phyloP scores from a whole-genome alignment of 2,888 invertebrate genomes.

The Oeneis ivallda region DNA sequence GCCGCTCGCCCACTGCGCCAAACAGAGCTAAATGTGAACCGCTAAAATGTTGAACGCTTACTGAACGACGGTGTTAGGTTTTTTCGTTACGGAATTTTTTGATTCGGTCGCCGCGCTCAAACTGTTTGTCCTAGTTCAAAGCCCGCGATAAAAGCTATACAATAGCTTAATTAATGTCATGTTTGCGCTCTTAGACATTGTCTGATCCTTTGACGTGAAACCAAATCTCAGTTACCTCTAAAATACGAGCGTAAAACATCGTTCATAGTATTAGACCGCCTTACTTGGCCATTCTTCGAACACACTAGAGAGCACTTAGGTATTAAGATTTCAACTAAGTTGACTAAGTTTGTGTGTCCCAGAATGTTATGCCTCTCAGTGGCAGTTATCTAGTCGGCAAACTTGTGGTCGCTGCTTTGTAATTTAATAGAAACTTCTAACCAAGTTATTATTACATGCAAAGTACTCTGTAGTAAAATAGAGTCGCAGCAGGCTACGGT shows the following conservation, averaged over 20 bases:
- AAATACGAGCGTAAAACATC: slow-evolving; percentile 8
- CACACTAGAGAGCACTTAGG: slow-evolving; percentile 36
- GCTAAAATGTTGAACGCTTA: too few relatives aligned
- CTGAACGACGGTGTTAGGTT: too few relatives aligned
- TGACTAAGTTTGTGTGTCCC: slow-evolving; percentile 32
- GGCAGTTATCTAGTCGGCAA: slow-evolving; percentile 21
- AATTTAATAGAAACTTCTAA: slow-evolving; percentile 21
- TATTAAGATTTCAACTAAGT: slow-evolving; percentile 38
- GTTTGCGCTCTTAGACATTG: too few relatives aligned
- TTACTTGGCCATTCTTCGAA: slow-evolving; percentile 13
- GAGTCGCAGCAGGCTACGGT: neutral
- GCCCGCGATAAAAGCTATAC: too few relatives aligned
- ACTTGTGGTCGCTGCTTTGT: slow-evolving; percentile 19
- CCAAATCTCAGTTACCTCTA: neutral
- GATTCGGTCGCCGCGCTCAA: too few relatives aligned
- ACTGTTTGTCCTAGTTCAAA: too few relatives aligned
- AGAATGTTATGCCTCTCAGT: slow-evolving; percentile 28
- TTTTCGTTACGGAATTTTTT: too few relatives aligned
- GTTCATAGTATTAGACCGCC: slow-evolving; percentile 1
- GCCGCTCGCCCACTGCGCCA: too few relatives aligned
- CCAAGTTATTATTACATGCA: slow-evolving; percentile 11
- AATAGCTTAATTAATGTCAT: too few relatives aligned
- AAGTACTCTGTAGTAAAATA: neutral
- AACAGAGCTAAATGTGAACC: too few relatives aligned
- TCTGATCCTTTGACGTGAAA: neutral